Percentiles rank a stretch among this genome's conserved stretches.
phyloP scores from a whole-genome alignment of 2,797 vertebrate species.

The Mormyrops boulengeri region DNA sequence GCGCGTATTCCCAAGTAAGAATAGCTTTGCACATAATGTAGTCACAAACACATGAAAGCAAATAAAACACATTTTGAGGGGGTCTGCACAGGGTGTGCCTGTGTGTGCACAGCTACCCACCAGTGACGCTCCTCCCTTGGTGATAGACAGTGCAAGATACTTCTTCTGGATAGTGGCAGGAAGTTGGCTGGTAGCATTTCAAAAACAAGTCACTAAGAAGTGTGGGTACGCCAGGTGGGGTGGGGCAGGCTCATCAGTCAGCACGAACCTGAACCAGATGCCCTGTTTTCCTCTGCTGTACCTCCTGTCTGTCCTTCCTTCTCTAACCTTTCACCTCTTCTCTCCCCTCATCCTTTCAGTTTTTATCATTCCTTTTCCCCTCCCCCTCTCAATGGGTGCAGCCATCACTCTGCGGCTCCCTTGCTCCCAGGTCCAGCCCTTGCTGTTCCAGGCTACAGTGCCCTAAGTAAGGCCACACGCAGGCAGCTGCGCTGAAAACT shows the following conservation, averaged over 20 bases:
- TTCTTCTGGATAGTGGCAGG: conserved; percentile 19
- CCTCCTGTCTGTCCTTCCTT: background rate
- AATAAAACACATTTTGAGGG: background rate
- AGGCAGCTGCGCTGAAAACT: conserved; percentile 63
- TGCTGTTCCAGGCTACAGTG: background rate
- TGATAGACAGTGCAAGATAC: background rate
- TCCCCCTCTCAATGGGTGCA: conserved; percentile 21
- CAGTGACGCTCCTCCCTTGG: background rate
- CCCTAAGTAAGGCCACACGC: conserved; percentile 44
- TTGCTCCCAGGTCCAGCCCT: conserved; percentile 8
- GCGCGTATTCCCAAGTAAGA: background rate
- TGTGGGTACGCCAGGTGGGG: conserved; percentile 30
- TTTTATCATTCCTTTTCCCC: conserved; percentile 2
- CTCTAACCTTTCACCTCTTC: background rate
- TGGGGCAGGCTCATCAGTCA: conserved; percentile 30
- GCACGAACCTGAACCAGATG: conserved; percentile 51
- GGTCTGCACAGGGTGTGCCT: background rate
- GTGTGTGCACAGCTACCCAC: background rate
- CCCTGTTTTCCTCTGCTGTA: conserved; percentile 9
- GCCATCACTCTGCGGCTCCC: conserved; percentile 32
- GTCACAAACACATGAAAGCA: background rate
- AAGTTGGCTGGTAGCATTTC: conserved; percentile 36
- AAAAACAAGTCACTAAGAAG: conserved; percentile 48
- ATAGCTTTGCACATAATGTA: background rate
- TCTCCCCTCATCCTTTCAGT: background rate